Base-by-base conservation (phyloP, 2,113 vertebrate genomes). In the human (Homo sapiens) region DNA sequence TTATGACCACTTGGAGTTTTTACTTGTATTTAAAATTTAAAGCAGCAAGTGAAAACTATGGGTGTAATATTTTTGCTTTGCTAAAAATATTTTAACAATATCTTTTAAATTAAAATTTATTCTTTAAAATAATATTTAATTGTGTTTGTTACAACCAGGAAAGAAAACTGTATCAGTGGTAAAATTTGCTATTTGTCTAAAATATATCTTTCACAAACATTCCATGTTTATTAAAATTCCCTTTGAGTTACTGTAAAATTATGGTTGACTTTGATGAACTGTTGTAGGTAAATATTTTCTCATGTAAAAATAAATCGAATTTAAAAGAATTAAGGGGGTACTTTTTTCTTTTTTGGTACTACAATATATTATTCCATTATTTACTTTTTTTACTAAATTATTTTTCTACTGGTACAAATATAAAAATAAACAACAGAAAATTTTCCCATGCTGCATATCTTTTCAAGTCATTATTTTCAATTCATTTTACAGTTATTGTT, bases 1-100 rank as follows among this genome's bases (percentile, higher is more conserved):
- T 76, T 27, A 93, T 64, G 23, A 45, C 2, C 17, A 59, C 18
- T 86, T 82, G 17, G n/a, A 52, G 23, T 1, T 80, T 93, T 92
- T 78, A 57, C 50, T 84, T 93, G 59, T 79, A 11, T 91, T 89
- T 96, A 86, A 93, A 93, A 64, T 95, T 85, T 93, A 91, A 93
- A 91, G 8, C 27, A 78, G 14, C 25, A 22, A 81, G 5, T 82
- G 1, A 13, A 97, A 94, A 45, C 14, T 38, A 30, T 20, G 8
- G 6, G 3, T 78, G 3, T 12, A 27, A 40, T 38, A n/a, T 55
- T 89, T 89, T 95, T 25, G 12, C 52, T 80, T 82, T 73, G 30
- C 40, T 90, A 35, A 76, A 59, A 32, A 25, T 55, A 78, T 11
- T 17, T 59, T n/a, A 78, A 32, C 66, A 76, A 84, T 76, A 38